A percentile compares a stretch with the other conserved stretches of the same genome.
Conservation (phyloP, 2,888 invertebrate species). For the Callosobruchus maculatus region DNA sequence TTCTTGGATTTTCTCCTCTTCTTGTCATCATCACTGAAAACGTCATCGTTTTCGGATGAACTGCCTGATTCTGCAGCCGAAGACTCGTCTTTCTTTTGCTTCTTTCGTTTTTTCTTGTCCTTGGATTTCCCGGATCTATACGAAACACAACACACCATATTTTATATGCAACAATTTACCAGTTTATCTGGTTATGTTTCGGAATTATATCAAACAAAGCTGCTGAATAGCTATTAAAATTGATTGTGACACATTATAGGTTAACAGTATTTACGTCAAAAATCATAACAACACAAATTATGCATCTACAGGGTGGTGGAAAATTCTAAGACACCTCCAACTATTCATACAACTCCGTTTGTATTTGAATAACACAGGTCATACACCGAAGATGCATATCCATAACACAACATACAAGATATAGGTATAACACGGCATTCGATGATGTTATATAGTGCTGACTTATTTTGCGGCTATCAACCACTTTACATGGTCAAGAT, state of each 20-base stretch:
- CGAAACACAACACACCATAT: background rate
- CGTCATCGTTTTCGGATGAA: slow-evolving; percentile 18
- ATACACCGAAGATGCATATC: background rate
- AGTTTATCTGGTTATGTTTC: background rate
- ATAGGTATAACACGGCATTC: too few species aligned
- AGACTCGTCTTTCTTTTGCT: slow-evolving; percentile 35
- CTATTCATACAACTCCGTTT: background rate
- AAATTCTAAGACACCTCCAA: background rate
- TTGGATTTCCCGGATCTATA: slow-evolving; percentile 42
- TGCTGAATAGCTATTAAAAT: background rate
- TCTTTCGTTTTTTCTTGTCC: slow-evolving; percentile 48
- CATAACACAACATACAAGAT: too few species aligned
- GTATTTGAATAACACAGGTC: background rate
- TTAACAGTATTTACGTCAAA: background rate
- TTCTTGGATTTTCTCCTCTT: slow-evolving; percentile 51
- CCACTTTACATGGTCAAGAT: too few species aligned
- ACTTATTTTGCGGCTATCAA: too few species aligned
- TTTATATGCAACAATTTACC: background rate
- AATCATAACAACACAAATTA: background rate
- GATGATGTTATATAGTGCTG: too few species aligned
- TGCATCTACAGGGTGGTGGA: background rate
- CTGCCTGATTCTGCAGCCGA: slow-evolving; percentile 29
- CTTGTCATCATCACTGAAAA: slow-evolving; percentile 47
- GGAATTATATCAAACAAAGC: background rate
- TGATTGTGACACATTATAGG: too few species aligned